Evolutionary conservation across 2,888 invertebrate genomes (phyloP), one percentile per base, ranked within the genome.

Genomic region (Andrena flavipes): DNA sequence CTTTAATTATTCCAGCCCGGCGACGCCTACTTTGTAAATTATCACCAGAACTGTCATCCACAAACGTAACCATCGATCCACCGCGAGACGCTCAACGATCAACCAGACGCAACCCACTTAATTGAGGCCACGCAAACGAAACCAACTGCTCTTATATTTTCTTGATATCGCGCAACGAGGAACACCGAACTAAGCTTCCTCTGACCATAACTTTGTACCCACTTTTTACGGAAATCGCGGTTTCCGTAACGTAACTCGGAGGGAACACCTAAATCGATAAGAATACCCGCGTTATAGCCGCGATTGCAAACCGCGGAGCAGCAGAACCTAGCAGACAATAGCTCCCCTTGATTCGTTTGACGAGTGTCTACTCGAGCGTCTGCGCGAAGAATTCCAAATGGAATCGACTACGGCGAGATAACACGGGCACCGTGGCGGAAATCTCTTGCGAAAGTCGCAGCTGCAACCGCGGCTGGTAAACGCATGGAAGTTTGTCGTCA

Each of bases 21-120:
- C 51, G n/a, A 83, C 83, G 74, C 84, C 80, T 86, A 78, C 78
- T 86, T 72, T 76, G 64, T 76, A 79, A 86, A 86, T 84, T 84
- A 86, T 78, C 80, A 63, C 67, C 76, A 26, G 48, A 59, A 81
- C 75, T 69, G 81, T 80, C 78, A 76, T 42, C 73, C 51, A 23
- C 74, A 54, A 74, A 76, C 64, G 48, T 68, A 79, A 49, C 68
- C 56, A 78, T 79, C 81, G 84, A 86, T 81, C 84, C 70, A 23
- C 4, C 54, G 33, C 54, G 67, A 76, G 71, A 84, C 76, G 71
- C 74, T 78, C 73, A 76, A 49, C 68, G 29, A 54, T 60, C 59
- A 29, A 35, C 23, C 26, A 23, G 54, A 29, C n/a, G 23, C 49
- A 29, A 26, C 29, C 42, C 48, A 26, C 64, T 42, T 33, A 29